Evolutionary conservation across 2,113 vertebrate genomes (phyloP), one percentile per base, ranked within the genome.

Genomic region (Gymnocephalus cernua): DNA sequence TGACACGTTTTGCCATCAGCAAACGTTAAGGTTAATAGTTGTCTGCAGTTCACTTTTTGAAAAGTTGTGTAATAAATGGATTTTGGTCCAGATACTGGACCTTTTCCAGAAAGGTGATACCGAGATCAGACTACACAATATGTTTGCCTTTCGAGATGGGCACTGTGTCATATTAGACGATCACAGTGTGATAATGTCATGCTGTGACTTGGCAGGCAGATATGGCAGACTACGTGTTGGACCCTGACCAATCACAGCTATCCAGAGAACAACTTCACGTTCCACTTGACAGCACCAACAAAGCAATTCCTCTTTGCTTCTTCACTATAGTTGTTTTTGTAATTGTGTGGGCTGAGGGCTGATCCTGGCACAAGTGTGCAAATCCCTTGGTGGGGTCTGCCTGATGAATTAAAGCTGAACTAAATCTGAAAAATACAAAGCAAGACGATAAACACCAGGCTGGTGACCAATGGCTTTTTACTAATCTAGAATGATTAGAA

Each of bases 211-310:
- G 27, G 50, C 57, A 19, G 51, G 32, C 45, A 41, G 12, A 62
- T 47, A n/a, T 47, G 23, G 47, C 45, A 32, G 61, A 80, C 25
- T 8, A 25, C 53, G 59, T 21, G 25, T 25, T 57, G 71, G 62
- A 80, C 29, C n/a, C 4, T 6, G 51, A 59, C 32, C 25, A 48
- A 27, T 56, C 25, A 53, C 25, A 59, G 65, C 58, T 14, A 6
- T 44, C 50, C 29, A 21, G 15, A 11, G 14, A 64, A 6, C 9
- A 21, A 25, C 13, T 15, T 15, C 50, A 47, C 45, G 45, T 19
- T 53, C 58, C 35, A 23, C 50, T 56, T 44, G 6, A 25, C 58
- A 15, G 58, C 38, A 23, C 15, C 48, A 19, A 6, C 67, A 45
- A 29, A 8, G 44, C 69, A 21, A 3, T 4, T 62, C 18, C 19